Conservation (phyloP, 2,888 invertebrate species). For the Falcaria lacertinaria region DNA sequence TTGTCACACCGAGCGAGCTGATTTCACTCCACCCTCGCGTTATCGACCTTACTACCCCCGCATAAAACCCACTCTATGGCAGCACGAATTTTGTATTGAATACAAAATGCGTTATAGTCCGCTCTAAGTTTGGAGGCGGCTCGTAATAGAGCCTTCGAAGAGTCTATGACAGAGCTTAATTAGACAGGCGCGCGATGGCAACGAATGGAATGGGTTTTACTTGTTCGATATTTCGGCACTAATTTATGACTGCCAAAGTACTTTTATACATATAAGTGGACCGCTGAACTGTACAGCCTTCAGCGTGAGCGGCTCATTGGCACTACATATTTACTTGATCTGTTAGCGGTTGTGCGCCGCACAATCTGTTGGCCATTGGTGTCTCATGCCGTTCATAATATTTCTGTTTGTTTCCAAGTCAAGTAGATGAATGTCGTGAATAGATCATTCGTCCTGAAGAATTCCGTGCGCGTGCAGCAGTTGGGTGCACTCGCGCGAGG, state of each 20-base stretch:
- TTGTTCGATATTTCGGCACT: constrained; percentile 61
- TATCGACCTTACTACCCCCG: constrained; percentile 65
- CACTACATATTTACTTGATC: constrained; percentile 32
- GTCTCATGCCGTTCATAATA: too few relatives aligned
- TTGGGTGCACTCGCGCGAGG: constrained; percentile 21
- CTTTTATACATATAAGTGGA: constrained; percentile 48
- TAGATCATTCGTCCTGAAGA: neutral
- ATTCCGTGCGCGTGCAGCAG: constrained; percentile 2
- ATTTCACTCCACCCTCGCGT: constrained; percentile 57
- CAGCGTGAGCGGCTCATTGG: constrained; percentile 30
- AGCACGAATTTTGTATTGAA: constrained; percentile 53
- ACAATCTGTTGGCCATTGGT: neutral
- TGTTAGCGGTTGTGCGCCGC: constrained; percentile 32
- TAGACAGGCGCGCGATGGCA: constrained; percentile 74
- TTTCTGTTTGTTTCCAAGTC: too few relatives aligned
- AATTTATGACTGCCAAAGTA: constrained; percentile 53
- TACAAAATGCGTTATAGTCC: constrained; percentile 73
- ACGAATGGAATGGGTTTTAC: constrained; percentile 79
- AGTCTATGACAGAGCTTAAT: constrained; percentile 79
- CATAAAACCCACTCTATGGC: constrained; percentile 54
- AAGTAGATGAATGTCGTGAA: neutral
- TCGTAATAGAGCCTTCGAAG: constrained; percentile 79
- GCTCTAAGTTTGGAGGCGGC: constrained; percentile 74
- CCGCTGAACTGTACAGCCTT: constrained; percentile 25
- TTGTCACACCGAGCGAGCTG: constrained; percentile 75